Base-by-base conservation (phyloP, 2,888 invertebrate species). In the Lasioglossum vierecki region DNA sequence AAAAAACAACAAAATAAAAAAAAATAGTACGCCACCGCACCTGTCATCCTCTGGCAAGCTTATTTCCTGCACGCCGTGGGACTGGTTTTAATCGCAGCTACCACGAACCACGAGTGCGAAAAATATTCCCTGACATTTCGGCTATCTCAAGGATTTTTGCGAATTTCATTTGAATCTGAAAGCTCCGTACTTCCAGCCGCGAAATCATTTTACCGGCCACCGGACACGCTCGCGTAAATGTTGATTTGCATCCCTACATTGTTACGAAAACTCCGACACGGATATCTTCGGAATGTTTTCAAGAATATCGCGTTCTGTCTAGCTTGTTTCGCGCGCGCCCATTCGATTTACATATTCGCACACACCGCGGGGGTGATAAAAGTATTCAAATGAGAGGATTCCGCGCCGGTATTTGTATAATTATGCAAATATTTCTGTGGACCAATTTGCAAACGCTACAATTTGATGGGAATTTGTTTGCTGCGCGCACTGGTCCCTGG, bases 1-100 rank as follows among this genome's bases (percentile, higher is more conserved):
- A 68, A 66, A 18, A 9, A 0, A 35, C 30, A 30, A 18, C 13
- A 63, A 66, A 76, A 57, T n/a, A 22, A 66, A 35, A 35, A 35
- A 22, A 35, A 18, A 35, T 15, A 71, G 44, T 63, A 76, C 18
- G 30, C 11, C n/a, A 15, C 26, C 39, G n/a, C 15, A 35, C 66
- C 30, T 41, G 76, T 83, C 68, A 46, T 4, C 18, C 66, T 6
- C 49, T 53, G 15, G 18, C 26, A 26, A 49, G 41, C 41, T 72
- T 83, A 75, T 82, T 72, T 76, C 26, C 53, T 13, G 13, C 5
- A n/a, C 22, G 39, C 30, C 8, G n/a, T 15, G n/a, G n/a, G 6
- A 9, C 26, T n/a, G 35, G 26, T n/a, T 35, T 68, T 77, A 77
- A 77, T 77, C 76, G 76, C 53, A 39, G 39, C 39, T 68, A n/a